These are phyloP conservation scores for Mongoloraphidia duomilia DNA, from an alignment of 2,888 invertebrate genomes.

Conservation along the genomic window DNA sequence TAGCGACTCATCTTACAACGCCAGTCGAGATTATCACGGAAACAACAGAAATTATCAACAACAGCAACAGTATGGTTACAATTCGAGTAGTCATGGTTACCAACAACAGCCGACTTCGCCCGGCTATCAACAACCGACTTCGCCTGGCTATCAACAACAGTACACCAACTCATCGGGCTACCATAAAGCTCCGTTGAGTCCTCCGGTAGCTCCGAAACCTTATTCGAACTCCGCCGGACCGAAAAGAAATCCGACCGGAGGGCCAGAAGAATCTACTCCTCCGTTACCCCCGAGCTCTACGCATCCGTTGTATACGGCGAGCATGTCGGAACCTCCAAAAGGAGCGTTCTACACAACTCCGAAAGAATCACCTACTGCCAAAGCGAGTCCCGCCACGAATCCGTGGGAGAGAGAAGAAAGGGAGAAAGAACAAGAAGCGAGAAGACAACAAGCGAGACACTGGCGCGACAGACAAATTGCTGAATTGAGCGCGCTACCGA, in stretches of 20 bases:
- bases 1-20: neutral
- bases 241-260: neutral
- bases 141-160: constrained; percentile 21
- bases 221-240: no score
- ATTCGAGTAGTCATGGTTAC: no score
- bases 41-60: no score
- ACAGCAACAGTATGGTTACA: no score
- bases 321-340: constrained; percentile 57
- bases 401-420: constrained; percentile 91
- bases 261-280: constrained; percentile 33
- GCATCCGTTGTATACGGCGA: constrained; percentile 60
- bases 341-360: constrained; percentile 51
- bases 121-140: constrained; percentile 20
- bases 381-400: constrained; percentile 38
- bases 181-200: constrained; percentile 10
- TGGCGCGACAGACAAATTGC: constrained; percentile 80
- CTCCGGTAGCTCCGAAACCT: constrained; percentile 5
- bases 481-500: constrained; percentile 54
- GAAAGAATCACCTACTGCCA: constrained; percentile 8
- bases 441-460: constrained; percentile 58
- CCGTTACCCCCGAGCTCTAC: constrained; percentile 56
- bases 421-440: constrained; percentile 61
- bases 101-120: constrained; percentile 14
- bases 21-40: no score
- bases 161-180: constrained; percentile 19